Conservation (phyloP, 2,113 vertebrate genomes). For the Dryoscopus gambensis region DNA sequence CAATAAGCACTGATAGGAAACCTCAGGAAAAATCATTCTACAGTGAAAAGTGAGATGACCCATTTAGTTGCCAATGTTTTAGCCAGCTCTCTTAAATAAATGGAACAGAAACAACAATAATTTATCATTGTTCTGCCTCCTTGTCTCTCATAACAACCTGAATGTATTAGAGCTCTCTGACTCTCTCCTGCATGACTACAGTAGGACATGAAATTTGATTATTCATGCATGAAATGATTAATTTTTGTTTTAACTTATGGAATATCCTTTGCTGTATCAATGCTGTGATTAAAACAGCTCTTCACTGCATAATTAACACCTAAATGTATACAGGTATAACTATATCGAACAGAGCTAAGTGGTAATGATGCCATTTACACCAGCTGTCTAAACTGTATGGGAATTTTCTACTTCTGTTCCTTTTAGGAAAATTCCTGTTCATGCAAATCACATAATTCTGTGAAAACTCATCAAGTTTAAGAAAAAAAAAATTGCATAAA, state of each 20-base stretch:
- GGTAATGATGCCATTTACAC: neutral
- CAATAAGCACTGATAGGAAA: neutral
- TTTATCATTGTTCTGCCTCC: neutral
- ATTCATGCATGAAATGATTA: conserved; percentile 28
- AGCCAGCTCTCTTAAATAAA: conserved; percentile 9
- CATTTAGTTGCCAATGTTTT: neutral
- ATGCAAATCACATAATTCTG: neutral
- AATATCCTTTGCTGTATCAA: neutral
- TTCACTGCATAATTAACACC: neutral
- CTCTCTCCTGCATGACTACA: neutral
- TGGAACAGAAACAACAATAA: neutral
- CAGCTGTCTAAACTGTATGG: neutral
- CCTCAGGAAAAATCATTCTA: neutral
- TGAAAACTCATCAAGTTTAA: neutral
- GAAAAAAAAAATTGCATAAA: neutral
- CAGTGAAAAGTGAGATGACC: neutral
- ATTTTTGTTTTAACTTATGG: conserved; percentile 35
- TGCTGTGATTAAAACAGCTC: neutral
- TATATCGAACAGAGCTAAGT: neutral
- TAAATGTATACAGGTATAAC: neutral
- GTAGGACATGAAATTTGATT: neutral
- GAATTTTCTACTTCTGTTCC: neutral
- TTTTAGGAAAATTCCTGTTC: neutral
- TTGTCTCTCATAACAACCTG: neutral
- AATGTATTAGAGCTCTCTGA: neutral